These are phyloP conservation scores for Microchirus variegatus DNA, from an alignment of 2,797 vertebrate genomes.

Conservation along the genomic window DNA sequence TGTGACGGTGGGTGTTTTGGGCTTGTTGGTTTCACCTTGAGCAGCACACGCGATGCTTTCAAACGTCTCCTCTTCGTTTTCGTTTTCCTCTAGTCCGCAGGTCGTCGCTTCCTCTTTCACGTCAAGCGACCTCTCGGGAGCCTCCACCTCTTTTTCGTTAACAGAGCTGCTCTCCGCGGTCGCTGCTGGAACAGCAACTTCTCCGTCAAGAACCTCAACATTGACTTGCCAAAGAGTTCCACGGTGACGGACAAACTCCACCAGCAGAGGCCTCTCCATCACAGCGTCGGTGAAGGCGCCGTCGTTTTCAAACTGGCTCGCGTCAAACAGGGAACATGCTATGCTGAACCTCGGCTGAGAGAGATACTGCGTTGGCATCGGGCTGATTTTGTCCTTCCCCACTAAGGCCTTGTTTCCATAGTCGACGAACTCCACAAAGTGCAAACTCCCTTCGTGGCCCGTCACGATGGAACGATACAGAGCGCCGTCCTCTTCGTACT, in stretches of 20 bases:
- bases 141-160: slow-evolving; percentile 5
- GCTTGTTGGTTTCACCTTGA: slow-evolving; percentile 5
- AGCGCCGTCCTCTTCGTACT: slow-evolving; percentile 75
- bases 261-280: slow-evolving; percentile 74
- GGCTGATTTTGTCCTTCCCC: slow-evolving; percentile 73
- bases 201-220: slow-evolving; percentile 66
- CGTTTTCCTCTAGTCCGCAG: not conserved
- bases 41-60: not conserved
- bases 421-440: slow-evolving; percentile 88
- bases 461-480: slow-evolving; percentile 86
- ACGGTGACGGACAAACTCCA: slow-evolving; percentile 80
- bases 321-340: slow-evolving; percentile 78
- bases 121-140: not conserved
- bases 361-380: slow-evolving; percentile 75
- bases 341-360: slow-evolving; percentile 81
- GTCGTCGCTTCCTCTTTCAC: not conserved
- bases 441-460: slow-evolving; percentile 41
- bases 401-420: slow-evolving; percentile 85
- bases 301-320: slow-evolving; percentile 45
- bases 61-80: not conserved
- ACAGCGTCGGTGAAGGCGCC: slow-evolving; percentile 73
- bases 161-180: slow-evolving; percentile 5
- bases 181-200: slow-evolving; percentile 3
- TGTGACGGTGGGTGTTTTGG: too few species aligned
- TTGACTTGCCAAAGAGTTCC: slow-evolving; percentile 82